Conservation (phyloP, 2,888 invertebrate genomes). For the Drosophila bunnanda region DNA sequence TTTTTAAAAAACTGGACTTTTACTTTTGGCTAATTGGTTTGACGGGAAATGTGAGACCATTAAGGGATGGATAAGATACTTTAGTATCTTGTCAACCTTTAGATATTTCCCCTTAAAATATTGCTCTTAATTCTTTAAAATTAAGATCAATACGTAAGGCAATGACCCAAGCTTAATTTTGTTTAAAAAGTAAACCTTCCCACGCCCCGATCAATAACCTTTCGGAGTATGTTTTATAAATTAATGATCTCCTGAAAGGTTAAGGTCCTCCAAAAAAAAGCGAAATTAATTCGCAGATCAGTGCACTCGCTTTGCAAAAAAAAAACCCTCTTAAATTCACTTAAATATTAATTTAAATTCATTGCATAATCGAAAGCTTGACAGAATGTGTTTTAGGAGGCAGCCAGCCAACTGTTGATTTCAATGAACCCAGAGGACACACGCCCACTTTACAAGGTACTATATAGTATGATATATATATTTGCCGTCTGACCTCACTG, state of each 20-base stretch:
- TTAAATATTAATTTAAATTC: slow-evolving; percentile 24
- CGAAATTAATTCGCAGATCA: slow-evolving; percentile 33
- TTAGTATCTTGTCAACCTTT: not conserved
- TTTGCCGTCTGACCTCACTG: slow-evolving; percentile 66
- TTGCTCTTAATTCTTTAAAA: not conserved
- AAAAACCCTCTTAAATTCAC: slow-evolving; percentile 8
- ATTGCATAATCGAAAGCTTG: slow-evolving; percentile 43
- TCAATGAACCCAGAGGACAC: slow-evolving; percentile 40
- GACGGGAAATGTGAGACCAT: not conserved
- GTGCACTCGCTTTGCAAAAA: slow-evolving; percentile 26
- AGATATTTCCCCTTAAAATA: not conserved
- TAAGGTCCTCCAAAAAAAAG: slow-evolving; percentile 12
- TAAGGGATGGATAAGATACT: not conserved
- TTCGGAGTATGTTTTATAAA: slow-evolving; percentile 2
- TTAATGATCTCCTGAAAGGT: slow-evolving; percentile 17
- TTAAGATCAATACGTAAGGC: no score
- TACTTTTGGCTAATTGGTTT: slow-evolving; percentile 34
- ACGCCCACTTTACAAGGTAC: slow-evolving; percentile 72
- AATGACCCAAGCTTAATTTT: not conserved
- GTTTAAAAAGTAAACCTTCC: slow-evolving; percentile 16
- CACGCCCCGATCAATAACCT: slow-evolving; percentile 35
- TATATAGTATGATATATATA: not conserved
- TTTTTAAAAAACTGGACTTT: slow-evolving; percentile 18
- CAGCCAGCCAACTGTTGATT: slow-evolving; percentile 25
- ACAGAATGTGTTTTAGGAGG: slow-evolving; percentile 18